phyloP scores from a whole-genome alignment of 2,797 vertebrate genomes.

The Centropyge bicolor region DNA sequence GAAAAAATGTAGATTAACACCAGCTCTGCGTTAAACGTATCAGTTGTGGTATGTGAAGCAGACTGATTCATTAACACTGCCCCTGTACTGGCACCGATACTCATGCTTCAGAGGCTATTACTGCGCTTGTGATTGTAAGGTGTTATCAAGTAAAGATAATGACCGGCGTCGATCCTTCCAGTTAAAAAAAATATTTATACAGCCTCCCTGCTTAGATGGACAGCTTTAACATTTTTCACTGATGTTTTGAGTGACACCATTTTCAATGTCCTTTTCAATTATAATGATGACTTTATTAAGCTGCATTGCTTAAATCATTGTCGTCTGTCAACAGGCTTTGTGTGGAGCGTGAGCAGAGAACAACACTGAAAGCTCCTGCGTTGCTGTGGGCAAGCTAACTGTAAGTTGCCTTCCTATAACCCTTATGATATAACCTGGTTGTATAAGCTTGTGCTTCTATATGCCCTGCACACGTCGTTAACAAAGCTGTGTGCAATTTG shows the following conservation, averaged over 20 bases:
- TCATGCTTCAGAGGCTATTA: not conserved
- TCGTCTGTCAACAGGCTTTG: slow-evolving; percentile 72
- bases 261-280: slow-evolving; percentile 1
- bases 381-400: slow-evolving; percentile 77
- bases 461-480: not conserved
- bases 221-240: not conserved
- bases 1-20: not conserved
- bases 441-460: slow-evolving; percentile 5
- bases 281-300: slow-evolving; percentile 3
- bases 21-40: not conserved
- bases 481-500: slow-evolving; percentile 14
- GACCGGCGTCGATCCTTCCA: no score
- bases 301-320: not conserved
- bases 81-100: not conserved
- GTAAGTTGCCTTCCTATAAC: slow-evolving; percentile 70
- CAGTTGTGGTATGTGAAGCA: not conserved
- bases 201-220: not conserved
- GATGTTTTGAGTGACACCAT: not conserved
- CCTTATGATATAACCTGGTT: not conserved
- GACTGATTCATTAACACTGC: not conserved
- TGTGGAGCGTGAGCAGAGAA: slow-evolving; percentile 60
- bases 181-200: no score
- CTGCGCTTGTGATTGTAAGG: not conserved
- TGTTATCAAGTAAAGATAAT: not conserved
- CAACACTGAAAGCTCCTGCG: slow-evolving; percentile 66